phyloP scores from a whole-genome alignment of 2,797 vertebrate species.

The Carapus acus region DNA sequence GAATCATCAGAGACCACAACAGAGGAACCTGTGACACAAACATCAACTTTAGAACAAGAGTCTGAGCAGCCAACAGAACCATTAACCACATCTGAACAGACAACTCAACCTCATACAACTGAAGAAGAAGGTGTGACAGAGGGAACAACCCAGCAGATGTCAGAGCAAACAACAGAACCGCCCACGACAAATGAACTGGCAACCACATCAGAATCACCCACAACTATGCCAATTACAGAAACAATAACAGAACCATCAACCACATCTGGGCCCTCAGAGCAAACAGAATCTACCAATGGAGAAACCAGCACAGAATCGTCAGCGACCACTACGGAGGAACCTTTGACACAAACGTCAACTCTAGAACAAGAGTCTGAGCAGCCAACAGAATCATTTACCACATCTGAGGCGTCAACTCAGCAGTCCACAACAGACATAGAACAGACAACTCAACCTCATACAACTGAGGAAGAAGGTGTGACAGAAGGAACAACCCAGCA shows the following conservation, averaged over 20 bases:
- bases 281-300: too few species aligned
- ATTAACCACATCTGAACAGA: not conserved
- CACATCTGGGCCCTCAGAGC: not conserved
- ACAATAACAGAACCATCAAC: too few species aligned
- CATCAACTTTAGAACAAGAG: rapidly evolving
- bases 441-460: not conserved
- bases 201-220: rapidly evolving
- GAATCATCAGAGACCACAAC: not conserved
- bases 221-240: not conserved
- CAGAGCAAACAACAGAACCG: not conserved
- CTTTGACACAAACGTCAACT: not conserved
- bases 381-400: too few species aligned
- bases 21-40: not conserved
- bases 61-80: not conserved
- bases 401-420: too few species aligned
- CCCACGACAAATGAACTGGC: not conserved
- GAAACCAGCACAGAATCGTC: not conserved
- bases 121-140: not conserved
- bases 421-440: not conserved
- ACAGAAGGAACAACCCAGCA: too few species aligned
- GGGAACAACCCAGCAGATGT: not conserved
- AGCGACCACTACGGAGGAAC: not conserved
- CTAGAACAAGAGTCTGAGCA: not conserved
- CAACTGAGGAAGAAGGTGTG: too few species aligned
- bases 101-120: not conserved